Percentiles rank a stretch among this genome's conserved stretches.
Evolutionary conservation across 2,113 vertebrate genomes (phyloP).

Genomic region (Brienomyrus longianalis): DNA sequence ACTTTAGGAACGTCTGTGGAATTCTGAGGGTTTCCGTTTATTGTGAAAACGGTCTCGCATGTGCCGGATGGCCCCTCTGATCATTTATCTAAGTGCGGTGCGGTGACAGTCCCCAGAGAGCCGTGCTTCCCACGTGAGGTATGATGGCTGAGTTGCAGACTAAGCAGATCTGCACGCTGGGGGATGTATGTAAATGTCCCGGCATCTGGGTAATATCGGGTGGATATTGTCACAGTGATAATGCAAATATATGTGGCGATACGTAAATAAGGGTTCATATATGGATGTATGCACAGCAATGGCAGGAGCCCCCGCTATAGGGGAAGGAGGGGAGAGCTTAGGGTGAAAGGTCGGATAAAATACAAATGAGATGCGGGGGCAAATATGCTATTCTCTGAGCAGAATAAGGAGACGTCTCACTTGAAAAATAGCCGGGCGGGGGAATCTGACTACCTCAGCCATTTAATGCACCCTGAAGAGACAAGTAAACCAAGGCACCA

Average conservation of each 20-base stretch:
- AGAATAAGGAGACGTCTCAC: slow-evolving; percentile 50
- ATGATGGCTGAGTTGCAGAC: slow-evolving; percentile 24
- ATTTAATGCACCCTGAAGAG: slow-evolving; percentile 48
- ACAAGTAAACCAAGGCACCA: slow-evolving; percentile 8
- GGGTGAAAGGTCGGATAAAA: slow-evolving; percentile 27
- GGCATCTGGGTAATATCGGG: slow-evolving; percentile 70
- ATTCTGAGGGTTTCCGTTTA: slow-evolving; percentile 16
- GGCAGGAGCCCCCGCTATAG: not conserved
- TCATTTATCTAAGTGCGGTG: slow-evolving; percentile 65
- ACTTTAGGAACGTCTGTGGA: not conserved
- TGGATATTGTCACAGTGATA: slow-evolving; percentile 65
- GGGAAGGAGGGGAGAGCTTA: slow-evolving; percentile 15
- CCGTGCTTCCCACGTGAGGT: slow-evolving; percentile 50
- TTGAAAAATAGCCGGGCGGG: slow-evolving; percentile 61
- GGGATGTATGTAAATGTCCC: slow-evolving; percentile 62
- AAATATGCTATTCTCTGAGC: slow-evolving; percentile 20
- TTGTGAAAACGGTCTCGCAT: slow-evolving; percentile 46
- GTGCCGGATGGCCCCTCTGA: slow-evolving; percentile 59
- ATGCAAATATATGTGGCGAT: slow-evolving; percentile 56
- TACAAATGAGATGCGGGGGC: slow-evolving; percentile 16
- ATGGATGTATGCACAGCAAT: slow-evolving; percentile 4
- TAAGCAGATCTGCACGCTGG: slow-evolving; percentile 9
- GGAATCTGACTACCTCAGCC: slow-evolving; percentile 60
- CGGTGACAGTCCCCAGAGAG: slow-evolving; percentile 64
- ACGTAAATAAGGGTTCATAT: slow-evolving; percentile 43